Evolutionary conservation across 2,888 invertebrate genomes (phyloP).

Genomic region (Agrenia bidenticulata): DNA sequence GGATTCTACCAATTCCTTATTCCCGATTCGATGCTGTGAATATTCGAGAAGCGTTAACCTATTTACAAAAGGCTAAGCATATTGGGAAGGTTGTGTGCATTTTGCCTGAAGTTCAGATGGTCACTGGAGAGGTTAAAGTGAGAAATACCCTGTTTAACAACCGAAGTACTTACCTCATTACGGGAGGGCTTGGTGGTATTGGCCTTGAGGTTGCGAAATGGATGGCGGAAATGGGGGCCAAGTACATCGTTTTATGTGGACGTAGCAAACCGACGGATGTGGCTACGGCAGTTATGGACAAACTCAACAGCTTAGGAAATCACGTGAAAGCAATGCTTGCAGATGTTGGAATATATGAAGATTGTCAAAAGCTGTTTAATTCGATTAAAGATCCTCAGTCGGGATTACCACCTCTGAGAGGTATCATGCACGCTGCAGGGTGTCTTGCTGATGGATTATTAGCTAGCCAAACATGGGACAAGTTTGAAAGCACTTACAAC

Average conservation of each 20-base stretch:
- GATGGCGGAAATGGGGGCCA: conserved; percentile 21
- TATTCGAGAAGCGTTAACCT: conserved; percentile 22
- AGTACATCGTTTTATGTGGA: conserved; percentile 9
- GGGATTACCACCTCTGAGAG: conserved; percentile 17
- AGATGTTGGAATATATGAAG: conserved; percentile 11
- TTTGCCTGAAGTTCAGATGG: conserved; percentile 6
- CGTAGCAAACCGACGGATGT: background rate
- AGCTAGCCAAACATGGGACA: conserved; percentile 24
- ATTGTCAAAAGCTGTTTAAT: conserved; percentile 12
- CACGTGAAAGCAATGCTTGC: background rate
- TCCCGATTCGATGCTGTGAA: conserved; percentile 11
- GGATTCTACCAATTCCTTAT: conserved; percentile 11
- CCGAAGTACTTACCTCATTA: conserved; percentile 24
- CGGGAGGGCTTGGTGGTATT: conserved; percentile 30
- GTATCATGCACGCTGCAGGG: conserved; percentile 29
- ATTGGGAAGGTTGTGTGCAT: conserved; percentile 21
- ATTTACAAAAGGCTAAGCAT: conserved; percentile 22
- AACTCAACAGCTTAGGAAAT: background rate
- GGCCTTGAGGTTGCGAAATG: conserved; percentile 28
- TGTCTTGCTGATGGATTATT: conserved; percentile 14
- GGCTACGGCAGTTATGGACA: background rate
- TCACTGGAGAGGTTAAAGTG: background rate
- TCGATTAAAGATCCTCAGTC: conserved; percentile 3
- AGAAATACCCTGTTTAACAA: conserved; percentile 14
- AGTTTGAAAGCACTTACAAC: conserved; percentile 11